Conservation (phyloP, 2,113 vertebrate species). For the Ageneiosus marmoratus region DNA sequence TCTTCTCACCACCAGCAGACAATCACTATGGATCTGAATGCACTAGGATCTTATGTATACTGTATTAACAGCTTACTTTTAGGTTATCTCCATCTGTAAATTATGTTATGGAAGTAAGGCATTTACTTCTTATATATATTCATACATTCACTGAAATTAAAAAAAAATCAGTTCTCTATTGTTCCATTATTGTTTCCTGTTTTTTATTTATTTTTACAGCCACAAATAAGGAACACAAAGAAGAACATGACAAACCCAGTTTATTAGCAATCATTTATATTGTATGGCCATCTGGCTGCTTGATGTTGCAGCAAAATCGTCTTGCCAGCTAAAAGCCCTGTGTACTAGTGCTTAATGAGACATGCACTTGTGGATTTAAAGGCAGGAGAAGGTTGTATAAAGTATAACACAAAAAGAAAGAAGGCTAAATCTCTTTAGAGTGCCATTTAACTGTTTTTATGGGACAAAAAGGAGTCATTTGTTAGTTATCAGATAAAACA, state of each 20-base stretch:
- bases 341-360: constrained; percentile 2
- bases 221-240: neutral
- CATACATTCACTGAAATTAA: constrained; percentile 18
- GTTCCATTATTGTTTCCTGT: neutral
- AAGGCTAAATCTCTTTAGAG: neutral
- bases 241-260: neutral
- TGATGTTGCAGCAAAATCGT: constrained; percentile 28
- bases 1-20: constrained; percentile 40
- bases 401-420: neutral
- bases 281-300: constrained; percentile 1
- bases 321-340: constrained; percentile 10
- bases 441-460: neutral
- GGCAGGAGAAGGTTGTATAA: neutral
- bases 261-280: constrained; percentile 10
- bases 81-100: neutral
- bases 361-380: constrained; percentile 3
- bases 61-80: neutral
- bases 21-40: neutral
- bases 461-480: neutral
- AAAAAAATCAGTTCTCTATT: constrained; percentile 23
- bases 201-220: neutral
- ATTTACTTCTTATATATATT: constrained; percentile 1
- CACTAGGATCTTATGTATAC: constrained; percentile 4
- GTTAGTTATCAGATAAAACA: neutral
- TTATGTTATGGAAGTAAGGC: neutral